Conservation (phyloP, 2,797 vertebrate genomes). For the Dromococcyx pavoninus region DNA sequence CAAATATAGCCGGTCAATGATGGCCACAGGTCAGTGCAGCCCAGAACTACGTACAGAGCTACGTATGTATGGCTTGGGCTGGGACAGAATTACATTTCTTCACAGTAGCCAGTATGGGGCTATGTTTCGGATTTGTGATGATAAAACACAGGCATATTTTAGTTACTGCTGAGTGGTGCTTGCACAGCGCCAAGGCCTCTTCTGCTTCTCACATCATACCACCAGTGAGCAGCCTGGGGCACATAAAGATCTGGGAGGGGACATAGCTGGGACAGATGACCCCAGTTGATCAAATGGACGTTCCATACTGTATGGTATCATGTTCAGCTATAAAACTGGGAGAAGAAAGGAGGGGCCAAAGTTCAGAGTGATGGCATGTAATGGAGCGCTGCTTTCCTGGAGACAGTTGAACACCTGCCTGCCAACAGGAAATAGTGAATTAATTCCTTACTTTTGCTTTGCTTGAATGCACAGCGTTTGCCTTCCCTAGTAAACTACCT, state of each 20-base stretch:
- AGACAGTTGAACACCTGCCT: background rate
- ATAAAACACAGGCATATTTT: background rate
- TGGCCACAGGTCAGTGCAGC: background rate
- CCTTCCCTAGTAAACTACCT: background rate
- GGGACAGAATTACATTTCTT: background rate
- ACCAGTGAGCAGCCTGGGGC: fast-evolving
- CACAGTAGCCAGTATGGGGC: background rate
- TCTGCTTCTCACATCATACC: fast-evolving
- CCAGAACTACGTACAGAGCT: background rate
- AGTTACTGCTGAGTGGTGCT: background rate
- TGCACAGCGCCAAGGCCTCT: background rate
- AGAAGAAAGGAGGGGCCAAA: fast-evolving
- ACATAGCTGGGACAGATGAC: background rate
- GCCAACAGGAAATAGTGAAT: fast-evolving
- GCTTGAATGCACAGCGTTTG: fast-evolving
- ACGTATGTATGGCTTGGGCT: background rate
- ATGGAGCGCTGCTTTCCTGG: background rate
- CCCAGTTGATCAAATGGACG: background rate
- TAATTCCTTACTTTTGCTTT: background rate
- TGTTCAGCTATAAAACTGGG: background rate
- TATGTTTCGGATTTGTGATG: background rate
- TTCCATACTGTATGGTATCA: fast-evolving
- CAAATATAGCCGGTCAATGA: background rate
- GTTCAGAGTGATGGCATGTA: fast-evolving
- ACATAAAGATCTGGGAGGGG: background rate